Evolutionary conservation across 2,797 vertebrate genomes (phyloP), one percentile per base, ranked within the genome.

Genomic region (Cygnus olor): DNA sequence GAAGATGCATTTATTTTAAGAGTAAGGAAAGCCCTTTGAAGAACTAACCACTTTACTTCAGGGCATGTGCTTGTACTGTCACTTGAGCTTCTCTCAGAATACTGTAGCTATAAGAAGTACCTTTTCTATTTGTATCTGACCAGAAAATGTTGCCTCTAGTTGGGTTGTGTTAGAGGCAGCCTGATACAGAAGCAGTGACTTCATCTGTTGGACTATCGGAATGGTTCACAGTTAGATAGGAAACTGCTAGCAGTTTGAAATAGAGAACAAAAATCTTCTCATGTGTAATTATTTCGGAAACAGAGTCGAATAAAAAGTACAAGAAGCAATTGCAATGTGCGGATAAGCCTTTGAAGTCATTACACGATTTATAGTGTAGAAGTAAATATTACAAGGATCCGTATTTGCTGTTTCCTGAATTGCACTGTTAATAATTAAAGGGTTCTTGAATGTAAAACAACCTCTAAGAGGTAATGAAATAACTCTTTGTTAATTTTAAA

Each of bases 261-360:
- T 12, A 5, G 36, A 80, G 40, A 17, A 77, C 57, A 80, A 2
- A 88, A 80, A 42, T 80, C 6, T 57, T 86, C 28, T 82, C 1
- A 0, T 42, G 11, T 71, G 36, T 1, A 2, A 32, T 84, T 80
- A 44, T 38, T 40, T 45, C 72, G 89, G 76, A 83, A 89, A 80
- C 11, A 68, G 40, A 32, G 30, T 32, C 78, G 71, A 85, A 24
- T 80, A 80, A 80, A 51, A 80, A 38, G 22, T 85, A 74, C 44
- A 57, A 92, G 68, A 72, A 89, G 74, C 58, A 80, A 66, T 66
- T 80, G 32, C 38, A 73, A 27, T 42, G 68, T 77, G 18, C 45
- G 76, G 79, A 92, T 94, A 91, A 93, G 57, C 65, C 69, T 89
- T 89, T 68, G n/a, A 91, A 91, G 69, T 83, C 53, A 36, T 82